Base-by-base conservation (phyloP, 2,797 vertebrate species). In the Pempheris klunzingeri region DNA sequence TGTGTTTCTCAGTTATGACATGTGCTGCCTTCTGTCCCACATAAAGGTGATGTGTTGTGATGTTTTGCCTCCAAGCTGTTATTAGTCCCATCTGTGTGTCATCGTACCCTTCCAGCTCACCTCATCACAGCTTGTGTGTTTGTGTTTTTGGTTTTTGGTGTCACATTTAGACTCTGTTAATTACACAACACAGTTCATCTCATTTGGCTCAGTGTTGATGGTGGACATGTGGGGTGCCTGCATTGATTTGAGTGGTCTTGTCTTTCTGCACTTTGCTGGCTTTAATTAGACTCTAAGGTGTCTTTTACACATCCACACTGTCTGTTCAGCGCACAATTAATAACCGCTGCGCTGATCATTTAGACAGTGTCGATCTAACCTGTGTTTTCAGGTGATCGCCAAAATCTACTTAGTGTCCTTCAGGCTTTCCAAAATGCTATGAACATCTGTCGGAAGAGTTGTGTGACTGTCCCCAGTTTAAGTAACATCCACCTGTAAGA, bases 121-220 rank as follows among this genome's bases (percentile, higher is more conserved):
- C 41, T 55, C 24, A 30, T 47, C 52, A 30, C 41, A 22, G 18
- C 52, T 13, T 26, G 20, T 11, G 47, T 26, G 12, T 54, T 30
- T 30, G n/a, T 34, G 15, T 13, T 50, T 9, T 32, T 22, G 20
- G 55, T 22, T 20, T 47, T 57, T 39, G 55, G 54, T n/a, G n/a
- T n/a, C 24, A 39, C 30, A 26, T 62, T 69, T 11, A 46, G 57
- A 38, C 49, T 46, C 9, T 12, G 18, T 30, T 2, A 38, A 17
- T 3, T 41, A 54, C n/a, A n/a, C n/a, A n/a, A n/a, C n/a, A n/a
- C n/a, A n/a, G n/a, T n/a, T n/a, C n/a, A n/a, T n/a, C n/a, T n/a
- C n/a, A n/a, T n/a, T n/a, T 43, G 30, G n/a, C 15, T 58, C n/a
- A n/a, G n/a, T n/a, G 62, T 32, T 58, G 71, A 20, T 36, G 20